A percentile compares a stretch with the other conserved stretches of the same genome.
phyloP scores from a whole-genome alignment of 1,140 invertebrate genomes.

The Eubasilissa regina region DNA sequence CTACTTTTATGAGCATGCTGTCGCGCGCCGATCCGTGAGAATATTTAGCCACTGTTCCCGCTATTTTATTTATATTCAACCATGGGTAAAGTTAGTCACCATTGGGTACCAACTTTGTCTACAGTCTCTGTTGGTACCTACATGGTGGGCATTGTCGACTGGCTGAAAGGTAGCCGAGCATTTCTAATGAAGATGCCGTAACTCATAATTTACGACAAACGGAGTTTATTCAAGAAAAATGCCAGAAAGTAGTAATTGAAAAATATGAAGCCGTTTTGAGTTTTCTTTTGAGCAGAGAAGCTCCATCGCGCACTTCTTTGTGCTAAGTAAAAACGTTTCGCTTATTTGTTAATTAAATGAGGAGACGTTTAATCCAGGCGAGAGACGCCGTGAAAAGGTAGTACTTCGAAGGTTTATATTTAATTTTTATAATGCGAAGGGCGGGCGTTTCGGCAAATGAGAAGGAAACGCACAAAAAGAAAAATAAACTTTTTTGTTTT shows the following conservation, averaged over 20 bases:
- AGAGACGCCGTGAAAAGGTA: not conserved
- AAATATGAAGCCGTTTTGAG: conserved; percentile 31
- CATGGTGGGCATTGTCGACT: not conserved
- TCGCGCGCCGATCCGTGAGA: too few species aligned
- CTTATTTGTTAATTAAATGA: conserved; percentile 23
- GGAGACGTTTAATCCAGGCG: conserved; percentile 16
- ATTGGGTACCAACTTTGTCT: too few species aligned
- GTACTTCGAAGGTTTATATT: not conserved
- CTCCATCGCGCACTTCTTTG: not conserved
- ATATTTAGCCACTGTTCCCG: too few species aligned
- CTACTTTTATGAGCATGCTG: too few species aligned
- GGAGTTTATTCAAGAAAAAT: conserved; percentile 44
- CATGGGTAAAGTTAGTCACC: too few species aligned
- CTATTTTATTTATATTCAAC: too few species aligned
- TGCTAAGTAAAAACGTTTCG: conserved; percentile 5
- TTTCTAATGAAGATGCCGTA: conserved; percentile 43
- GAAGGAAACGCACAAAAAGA: not conserved
- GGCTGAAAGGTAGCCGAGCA: conserved; percentile 17
- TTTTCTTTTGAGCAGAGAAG: not conserved
- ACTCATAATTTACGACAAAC: conserved; percentile 41
- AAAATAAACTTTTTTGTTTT: too few species aligned
- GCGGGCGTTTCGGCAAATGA: not conserved
- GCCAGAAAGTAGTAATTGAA: conserved; percentile 39
- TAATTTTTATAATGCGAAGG: conserved; percentile 3
- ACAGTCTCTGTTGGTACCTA: too few species aligned